A percentile compares a stretch with the other conserved stretches of the same genome.
phyloP scores from a whole-genome alignment of 2,797 vertebrate species.

The Loris lydekkerianus region DNA sequence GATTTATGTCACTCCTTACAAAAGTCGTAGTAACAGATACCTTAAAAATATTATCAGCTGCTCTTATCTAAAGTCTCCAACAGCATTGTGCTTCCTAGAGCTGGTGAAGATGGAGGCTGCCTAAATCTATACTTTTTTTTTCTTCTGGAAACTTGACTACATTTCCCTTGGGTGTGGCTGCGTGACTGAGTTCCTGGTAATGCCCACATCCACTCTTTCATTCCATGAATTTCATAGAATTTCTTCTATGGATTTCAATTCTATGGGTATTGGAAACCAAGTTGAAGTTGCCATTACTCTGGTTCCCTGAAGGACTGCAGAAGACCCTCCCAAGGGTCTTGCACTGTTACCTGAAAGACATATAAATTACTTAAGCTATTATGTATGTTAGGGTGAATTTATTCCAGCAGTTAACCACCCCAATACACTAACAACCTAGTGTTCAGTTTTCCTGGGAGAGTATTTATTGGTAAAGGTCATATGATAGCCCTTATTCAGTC shows the following conservation, averaged over 20 bases:
- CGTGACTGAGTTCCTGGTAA: neutral
- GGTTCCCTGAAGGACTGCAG: neutral
- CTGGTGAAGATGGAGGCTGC: neutral
- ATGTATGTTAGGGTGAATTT: neutral
- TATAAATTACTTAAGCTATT: neutral
- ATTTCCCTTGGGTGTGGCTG: neutral
- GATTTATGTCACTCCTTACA: neutral
- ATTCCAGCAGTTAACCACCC: neutral
- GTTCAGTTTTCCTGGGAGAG: neutral
- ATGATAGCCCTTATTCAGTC: neutral
- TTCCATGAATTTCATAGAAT: neutral
- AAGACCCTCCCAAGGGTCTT: neutral
- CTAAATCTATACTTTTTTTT: neutral
- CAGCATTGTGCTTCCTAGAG: neutral
- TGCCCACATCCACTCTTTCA: neutral
- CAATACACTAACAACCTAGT: neutral
- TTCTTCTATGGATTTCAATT: constrained; percentile 2
- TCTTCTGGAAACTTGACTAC: neutral
- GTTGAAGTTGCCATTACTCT: neutral
- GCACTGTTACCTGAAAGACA: neutral
- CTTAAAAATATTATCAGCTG: neutral
- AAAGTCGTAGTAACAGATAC: neutral
- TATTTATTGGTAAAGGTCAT: neutral
- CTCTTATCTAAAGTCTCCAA: neutral
- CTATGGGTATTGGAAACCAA: neutral